Evolutionary conservation across 2,797 vertebrate species (phyloP), one percentile per base, ranked within the genome.

Genomic region (Anisognathus igniventris): DNA sequence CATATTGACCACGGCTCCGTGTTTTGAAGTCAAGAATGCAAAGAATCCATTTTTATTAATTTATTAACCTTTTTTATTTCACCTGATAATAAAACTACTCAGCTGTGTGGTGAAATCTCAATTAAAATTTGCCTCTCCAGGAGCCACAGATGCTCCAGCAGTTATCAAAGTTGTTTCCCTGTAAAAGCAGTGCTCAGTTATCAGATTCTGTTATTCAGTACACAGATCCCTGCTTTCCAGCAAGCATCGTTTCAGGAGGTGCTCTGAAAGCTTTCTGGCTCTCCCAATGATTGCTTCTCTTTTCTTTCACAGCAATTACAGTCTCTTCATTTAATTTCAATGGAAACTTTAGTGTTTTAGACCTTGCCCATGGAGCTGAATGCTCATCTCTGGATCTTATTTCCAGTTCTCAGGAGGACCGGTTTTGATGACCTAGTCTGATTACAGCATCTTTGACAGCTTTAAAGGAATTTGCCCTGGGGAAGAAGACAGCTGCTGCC

Each of bases 361-460:
- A 93, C 96, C 96, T 96, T 93, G 85, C 83, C 92, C 79, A 91
- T 80, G 96, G 67, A 77, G 95, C 86, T 96, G 96, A 94, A 96
- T 91, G 96, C 82, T 93, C 94, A 90, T 96, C 92, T 97, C 90
- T 91, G 91, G 93, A 97, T 98, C 97, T 91, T 97, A 97, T 98
- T 97, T 97, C 97, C 88, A 85, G 96, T 85, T 82, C 93, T 95
- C 93, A 56, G 93, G 93, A 96, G 92, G 92, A 94, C 86, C 0
- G 92, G 83, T 96, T 97, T 96, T 95, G 92, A 97, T 97, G 94
- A 96, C 94, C 86, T 97, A 93, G 96, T 97, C 97, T 97, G 97
- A 97, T 97, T 98, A 97, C 97, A 98, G 97, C 98, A 96, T 98
- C 98, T 97, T 97, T 98, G 95, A 96, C 98, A 98, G 98, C 98